Base-by-base conservation (phyloP, 2,113 vertebrate genomes). In the Anguilla rostrata region DNA sequence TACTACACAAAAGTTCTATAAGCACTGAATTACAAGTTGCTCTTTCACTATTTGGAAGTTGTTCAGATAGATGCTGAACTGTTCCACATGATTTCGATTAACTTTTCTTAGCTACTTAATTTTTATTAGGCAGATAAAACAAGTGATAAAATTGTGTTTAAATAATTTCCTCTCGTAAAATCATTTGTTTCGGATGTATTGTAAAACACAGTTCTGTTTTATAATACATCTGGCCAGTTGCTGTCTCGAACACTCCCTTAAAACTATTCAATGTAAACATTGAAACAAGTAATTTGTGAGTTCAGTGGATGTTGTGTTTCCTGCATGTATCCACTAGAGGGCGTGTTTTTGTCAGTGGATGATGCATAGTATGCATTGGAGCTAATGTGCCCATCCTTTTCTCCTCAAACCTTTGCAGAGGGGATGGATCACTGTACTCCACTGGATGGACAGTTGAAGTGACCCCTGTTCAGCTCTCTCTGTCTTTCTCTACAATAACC, bases 271-370 rank as follows among this genome's bases (percentile, higher is more conserved):
- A 12, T 57, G 39, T 29, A 80, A 20, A 40, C n/a, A 53, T 81
- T 39, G 16, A 43, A 14, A 56, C n/a, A n/a, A 29, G 26, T 29
- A 8, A n/a, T 22, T 53, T 22, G n/a, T 7, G 40, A 82, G 26
- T 49, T 49, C 39, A 15, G 9, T 22, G 14, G 26, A 26, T 39
- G 29, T 29, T 49, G 81, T 56, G 39, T 49, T 84, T 56, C 39
- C 43, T 26, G 14, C 16, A 3, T 14, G 1, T 39, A 57, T 20
- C 29, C 85, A 87, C 92, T 43, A 94, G 94, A 92, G 92, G 94
- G 93, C 88, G 90, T 86, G 83, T 90, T 90, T 93, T 87, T 88
- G 88, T 86, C 87, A 88, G 84, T 53, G 84, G 87, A 90, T 86
- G 22, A 46, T 18, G 22, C 46, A 22, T 57, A 5, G 46, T 22